Conservation (phyloP, 1,140 invertebrate genomes). For the Leptinotarsa defecta region DNA sequence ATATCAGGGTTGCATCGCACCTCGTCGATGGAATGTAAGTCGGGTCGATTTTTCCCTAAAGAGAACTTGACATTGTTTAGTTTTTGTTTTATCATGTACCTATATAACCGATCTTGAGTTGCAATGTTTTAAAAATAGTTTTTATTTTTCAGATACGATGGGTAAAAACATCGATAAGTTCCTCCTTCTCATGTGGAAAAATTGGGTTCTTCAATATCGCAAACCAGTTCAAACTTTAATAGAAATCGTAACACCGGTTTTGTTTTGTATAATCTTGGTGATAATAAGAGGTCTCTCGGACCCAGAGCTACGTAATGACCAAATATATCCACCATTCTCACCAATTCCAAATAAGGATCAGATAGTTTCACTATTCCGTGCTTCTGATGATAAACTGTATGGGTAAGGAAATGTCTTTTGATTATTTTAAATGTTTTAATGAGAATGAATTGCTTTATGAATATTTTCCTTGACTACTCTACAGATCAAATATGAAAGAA, state of each 20-base stretch:
- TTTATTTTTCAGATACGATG: constrained; percentile 39
- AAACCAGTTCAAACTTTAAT: constrained; percentile 72
- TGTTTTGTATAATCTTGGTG: constrained; percentile 75
- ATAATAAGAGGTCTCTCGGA: constrained; percentile 63
- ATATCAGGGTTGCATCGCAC: too few relatives aligned
- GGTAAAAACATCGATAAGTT: constrained; percentile 62
- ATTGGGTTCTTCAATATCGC: constrained; percentile 76
- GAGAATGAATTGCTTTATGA: too few relatives aligned
- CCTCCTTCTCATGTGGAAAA: constrained; percentile 82
- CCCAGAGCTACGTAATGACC: constrained; percentile 32
- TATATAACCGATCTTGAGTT: constrained; percentile 76
- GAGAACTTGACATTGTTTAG: constrained; percentile 90
- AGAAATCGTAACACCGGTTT: constrained; percentile 70
- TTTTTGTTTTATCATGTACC: constrained; percentile 88
- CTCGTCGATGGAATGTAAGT: too few relatives aligned
- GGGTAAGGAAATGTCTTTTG: too few relatives aligned
- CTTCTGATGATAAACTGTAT: too few relatives aligned
- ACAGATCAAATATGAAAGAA: too few relatives aligned
- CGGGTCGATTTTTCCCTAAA: too few relatives aligned
- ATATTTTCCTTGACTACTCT: too few relatives aligned
- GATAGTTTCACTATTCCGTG: too few relatives aligned
- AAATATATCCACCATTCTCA: constrained; percentile 52
- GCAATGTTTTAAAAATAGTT: constrained; percentile 73
- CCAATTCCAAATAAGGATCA: constrained; percentile 13
- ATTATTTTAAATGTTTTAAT: too few relatives aligned